Conservation (phyloP, 2,113 vertebrate genomes). For the Triplophysa siluroides region DNA sequence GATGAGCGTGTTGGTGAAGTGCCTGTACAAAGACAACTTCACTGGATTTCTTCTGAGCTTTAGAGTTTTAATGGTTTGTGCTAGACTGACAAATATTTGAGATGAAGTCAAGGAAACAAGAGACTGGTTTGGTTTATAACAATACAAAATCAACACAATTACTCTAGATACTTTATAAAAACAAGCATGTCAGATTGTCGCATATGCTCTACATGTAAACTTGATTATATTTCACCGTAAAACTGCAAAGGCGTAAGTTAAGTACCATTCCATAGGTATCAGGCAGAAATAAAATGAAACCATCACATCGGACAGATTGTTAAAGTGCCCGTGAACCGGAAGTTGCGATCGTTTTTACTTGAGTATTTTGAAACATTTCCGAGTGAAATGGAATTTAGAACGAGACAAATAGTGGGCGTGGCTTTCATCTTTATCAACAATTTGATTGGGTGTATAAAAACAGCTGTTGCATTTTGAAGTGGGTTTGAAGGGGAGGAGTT, state of each 20-base stretch:
- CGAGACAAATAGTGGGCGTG: too few species aligned
- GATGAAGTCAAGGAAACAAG: constrained; percentile 70
- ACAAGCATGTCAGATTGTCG: background rate
- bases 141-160: too few species aligned
- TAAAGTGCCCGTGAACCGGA: too few species aligned
- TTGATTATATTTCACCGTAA: background rate
- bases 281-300: constrained; percentile 37
- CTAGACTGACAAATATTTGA: constrained; percentile 87
- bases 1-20: constrained; percentile 87
- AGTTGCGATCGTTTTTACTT: too few species aligned
- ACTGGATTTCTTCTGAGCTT: constrained; percentile 86
- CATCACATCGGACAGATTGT: constrained; percentile 48
- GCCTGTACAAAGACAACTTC: constrained; percentile 87
- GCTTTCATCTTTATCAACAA: too few species aligned
- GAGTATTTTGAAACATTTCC: too few species aligned
- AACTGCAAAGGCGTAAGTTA: background rate
- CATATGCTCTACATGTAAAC: background rate
- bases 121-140: background rate
- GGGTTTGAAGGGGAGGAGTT: too few species aligned
- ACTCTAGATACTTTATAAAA: too few species aligned
- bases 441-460: too few species aligned
- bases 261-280: constrained; percentile 15
- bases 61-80: constrained; percentile 88
- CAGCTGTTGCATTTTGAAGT: too few species aligned
- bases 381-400: too few species aligned